A percentile compares a stretch with the other conserved stretches of the same genome.
Conservation (phyloP, 2,888 invertebrate species). For the Acanthococcus lagerstroemiae region DNA sequence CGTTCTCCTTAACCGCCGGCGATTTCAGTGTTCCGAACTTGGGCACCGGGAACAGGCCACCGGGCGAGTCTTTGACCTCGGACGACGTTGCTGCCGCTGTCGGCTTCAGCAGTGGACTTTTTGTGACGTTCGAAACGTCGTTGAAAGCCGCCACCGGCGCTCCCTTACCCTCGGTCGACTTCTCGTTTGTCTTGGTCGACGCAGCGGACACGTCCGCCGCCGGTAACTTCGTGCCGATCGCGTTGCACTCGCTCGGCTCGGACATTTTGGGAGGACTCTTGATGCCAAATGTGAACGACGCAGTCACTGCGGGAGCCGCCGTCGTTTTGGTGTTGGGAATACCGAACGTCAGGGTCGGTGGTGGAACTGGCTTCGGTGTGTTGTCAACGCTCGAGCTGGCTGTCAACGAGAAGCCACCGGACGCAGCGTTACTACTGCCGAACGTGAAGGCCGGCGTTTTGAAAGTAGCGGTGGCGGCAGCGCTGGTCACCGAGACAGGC, state of each 20-base stretch:
- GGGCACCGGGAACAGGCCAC: not conserved
- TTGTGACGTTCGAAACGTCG: not conserved
- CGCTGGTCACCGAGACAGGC: not conserved
- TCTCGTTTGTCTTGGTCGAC: not conserved
- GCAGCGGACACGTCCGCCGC: not conserved
- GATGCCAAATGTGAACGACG: conserved; percentile 34
- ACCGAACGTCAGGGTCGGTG: conserved; percentile 34
- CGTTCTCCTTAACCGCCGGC: conserved; percentile 6
- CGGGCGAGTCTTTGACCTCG: no score
- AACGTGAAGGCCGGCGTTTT: not conserved
- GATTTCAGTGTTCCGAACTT: not conserved
- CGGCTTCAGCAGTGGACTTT: not conserved
- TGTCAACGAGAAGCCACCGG: not conserved
- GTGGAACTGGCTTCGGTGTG: conserved; percentile 23
- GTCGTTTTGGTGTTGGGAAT: conserved; percentile 38
- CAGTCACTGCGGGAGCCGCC: conserved; percentile 5
- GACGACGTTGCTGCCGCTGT: not conserved
- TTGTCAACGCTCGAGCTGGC: not conserved
- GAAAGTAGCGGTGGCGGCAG: not conserved
- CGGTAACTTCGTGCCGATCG: not conserved
- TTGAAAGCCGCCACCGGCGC: not conserved
- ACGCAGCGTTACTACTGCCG: not conserved
- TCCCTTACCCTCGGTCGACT: not conserved
- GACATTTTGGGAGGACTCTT: conserved; percentile 10
- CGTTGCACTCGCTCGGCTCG: not conserved